phyloP scores from a whole-genome alignment of 2,888 invertebrate species.

The Drosophila paranaensis region DNA sequence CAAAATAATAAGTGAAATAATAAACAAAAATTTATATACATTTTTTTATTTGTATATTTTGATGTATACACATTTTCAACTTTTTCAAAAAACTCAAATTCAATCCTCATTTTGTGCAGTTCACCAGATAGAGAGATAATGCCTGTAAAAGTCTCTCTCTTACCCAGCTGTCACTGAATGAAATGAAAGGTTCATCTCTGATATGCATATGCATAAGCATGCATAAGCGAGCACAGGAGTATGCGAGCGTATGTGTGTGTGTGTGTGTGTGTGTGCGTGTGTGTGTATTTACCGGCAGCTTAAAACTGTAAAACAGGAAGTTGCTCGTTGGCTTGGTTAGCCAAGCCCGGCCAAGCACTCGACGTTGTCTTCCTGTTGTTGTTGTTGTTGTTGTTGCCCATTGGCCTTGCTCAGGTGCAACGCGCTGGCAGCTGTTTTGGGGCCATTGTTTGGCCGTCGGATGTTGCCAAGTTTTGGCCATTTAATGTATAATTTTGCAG shows the following conservation, averaged over 20 bases:
- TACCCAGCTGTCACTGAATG: constrained; percentile 12
- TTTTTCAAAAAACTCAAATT: too few relatives aligned
- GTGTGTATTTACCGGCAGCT: constrained; percentile 55
- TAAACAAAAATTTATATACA: too few relatives aligned
- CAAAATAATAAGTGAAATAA: too few relatives aligned
- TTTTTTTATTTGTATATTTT: too few relatives aligned
- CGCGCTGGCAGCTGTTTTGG: constrained; percentile 70
- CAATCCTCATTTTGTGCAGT: too few relatives aligned
- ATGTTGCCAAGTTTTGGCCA: constrained; percentile 73
- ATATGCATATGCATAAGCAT: constrained; percentile 45
- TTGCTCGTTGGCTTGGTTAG: constrained; percentile 79
- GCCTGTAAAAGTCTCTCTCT: background rate
- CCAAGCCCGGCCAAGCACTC: constrained; percentile 71
- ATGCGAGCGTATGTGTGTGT: constrained; percentile 29
- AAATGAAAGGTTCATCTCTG: constrained; percentile 41
- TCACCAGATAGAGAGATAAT: background rate
- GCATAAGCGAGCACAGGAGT: constrained; percentile 9
- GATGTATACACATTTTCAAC: too few relatives aligned
- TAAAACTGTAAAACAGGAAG: constrained; percentile 77
- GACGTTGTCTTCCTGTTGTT: constrained; percentile 57
- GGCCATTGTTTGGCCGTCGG: constrained; percentile 73
- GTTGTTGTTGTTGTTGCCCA: constrained; percentile 19
- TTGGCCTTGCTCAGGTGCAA: constrained; percentile 69
- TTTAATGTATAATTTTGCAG: constrained; percentile 79
- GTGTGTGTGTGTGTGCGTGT: constrained; percentile 37